Base-by-base conservation (phyloP, 2,888 invertebrate species). In the Calameuta idolon region DNA sequence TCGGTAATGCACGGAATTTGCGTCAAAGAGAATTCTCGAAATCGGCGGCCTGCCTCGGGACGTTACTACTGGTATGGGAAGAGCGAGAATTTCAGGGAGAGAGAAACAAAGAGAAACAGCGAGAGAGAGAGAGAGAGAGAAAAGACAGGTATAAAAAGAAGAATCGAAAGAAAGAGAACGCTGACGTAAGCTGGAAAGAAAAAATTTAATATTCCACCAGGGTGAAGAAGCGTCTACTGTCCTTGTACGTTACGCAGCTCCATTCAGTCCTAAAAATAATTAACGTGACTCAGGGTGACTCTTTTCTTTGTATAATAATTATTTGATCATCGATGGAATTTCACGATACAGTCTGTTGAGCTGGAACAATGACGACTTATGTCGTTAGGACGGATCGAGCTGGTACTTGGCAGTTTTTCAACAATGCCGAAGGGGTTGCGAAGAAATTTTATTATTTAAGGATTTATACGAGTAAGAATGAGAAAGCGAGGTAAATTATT, bases 21-120 rank as follows among this genome's bases (percentile, higher is more conserved):
- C 87, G 88, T 90, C 90, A 89, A 90, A 89, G 88, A 86, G 86
- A 89, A 87, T 89, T 89, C 85, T 85, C 83, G 83, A 83, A 82
- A 87, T 82, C 83, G 79, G 81, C 81, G 55, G 55, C 55, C 55
- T 55, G 55, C 55, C 55, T 55, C 55, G 55, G 55, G 55, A 55
- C 55, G 55, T 9, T 55, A 23, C 55, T 55, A 55, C 55, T 55
- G 55, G 55, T 55, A 23, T 55, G 55, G 55, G 23, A 55, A 55
- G 55, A 55, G 23, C 55, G 79, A 76, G 79, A 37, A 77, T 79
- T 73, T 78, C 69, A 71, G 77, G 74, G 76, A 79, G 75, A 77
- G 78, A 74, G 69, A 75, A 77, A 69, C 71, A 69, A 69, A 74
- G 76, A 40, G 73, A 75, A 68, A 69, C 69, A 75, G 75, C 79